These are phyloP conservation scores for Slavum lentiscoides DNA, from an alignment of 2,888 invertebrate species.

Conservation along the genomic window DNA sequence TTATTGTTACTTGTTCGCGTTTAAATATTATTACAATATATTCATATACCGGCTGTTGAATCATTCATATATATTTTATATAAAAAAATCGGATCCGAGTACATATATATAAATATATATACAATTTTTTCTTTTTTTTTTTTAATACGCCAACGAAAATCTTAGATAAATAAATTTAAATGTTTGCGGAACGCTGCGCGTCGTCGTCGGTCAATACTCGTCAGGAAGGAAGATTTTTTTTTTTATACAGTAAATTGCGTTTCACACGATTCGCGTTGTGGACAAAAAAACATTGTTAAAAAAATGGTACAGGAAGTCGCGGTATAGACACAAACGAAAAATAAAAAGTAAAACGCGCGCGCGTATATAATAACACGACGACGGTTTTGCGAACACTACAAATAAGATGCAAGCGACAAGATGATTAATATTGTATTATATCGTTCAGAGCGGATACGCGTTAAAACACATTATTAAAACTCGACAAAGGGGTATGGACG, in stretches of 20 bases:
- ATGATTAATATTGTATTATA: slow-evolving; percentile 53
- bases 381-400: slow-evolving; percentile 21
- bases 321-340: too few species aligned
- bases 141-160: slow-evolving; percentile 15
- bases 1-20: neutral
- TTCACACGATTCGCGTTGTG: neutral
- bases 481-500: slow-evolving; percentile 3
- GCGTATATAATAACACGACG: neutral
- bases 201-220: neutral
- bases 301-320: too few species aligned
- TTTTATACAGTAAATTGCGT: slow-evolving; percentile 24
- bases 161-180: slow-evolving; percentile 43
- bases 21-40: slow-evolving; percentile 33
- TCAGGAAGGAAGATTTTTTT: neutral
- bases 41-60: slow-evolving; percentile 23
- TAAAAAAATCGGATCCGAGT: neutral
- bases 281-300: neutral
- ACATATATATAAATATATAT: neutral
- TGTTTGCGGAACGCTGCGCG: neutral
- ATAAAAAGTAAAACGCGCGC: neutral
- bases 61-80: slow-evolving; percentile 24
- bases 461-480: slow-evolving; percentile 39
- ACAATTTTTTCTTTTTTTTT: too few species aligned
- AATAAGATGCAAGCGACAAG: slow-evolving; percentile 47
- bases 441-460: slow-evolving; percentile 14